Evolutionary conservation across 2,113 vertebrate species (phyloP).

Genomic region (Gymnobelideus leadbeateri): DNA sequence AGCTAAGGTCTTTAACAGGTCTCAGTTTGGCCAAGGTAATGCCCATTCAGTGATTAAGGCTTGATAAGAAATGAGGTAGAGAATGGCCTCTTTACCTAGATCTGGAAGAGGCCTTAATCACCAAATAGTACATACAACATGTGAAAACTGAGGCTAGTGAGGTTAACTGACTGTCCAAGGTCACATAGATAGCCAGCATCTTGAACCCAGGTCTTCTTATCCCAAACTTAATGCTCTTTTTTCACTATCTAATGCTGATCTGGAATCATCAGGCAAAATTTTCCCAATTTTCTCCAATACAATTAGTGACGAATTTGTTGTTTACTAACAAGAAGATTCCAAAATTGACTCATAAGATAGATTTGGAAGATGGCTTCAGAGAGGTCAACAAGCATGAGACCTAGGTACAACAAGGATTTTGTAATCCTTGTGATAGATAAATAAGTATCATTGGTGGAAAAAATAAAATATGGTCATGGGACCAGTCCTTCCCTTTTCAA

Average conservation of each 20-base stretch:
- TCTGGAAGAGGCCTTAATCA: not conserved
- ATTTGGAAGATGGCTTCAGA: not conserved
- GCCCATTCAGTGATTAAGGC: too few species aligned
- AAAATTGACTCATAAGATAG: not conserved
- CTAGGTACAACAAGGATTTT: too few species aligned
- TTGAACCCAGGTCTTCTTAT: not conserved
- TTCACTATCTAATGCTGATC: not conserved
- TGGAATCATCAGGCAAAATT: not conserved
- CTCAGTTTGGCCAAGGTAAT: too few species aligned
- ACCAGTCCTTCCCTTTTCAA: slow-evolving; percentile 17
- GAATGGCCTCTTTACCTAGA: not conserved
- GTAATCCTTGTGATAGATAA: too few species aligned
- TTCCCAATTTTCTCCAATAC: not conserved
- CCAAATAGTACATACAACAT: not conserved
- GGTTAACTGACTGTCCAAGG: not conserved
- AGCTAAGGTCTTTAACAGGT: too few species aligned
- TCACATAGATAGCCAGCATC: not conserved
- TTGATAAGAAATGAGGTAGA: too few species aligned
- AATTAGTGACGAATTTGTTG: not conserved
- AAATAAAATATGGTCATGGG: not conserved
- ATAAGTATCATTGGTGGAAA: too few species aligned
- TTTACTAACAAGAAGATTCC: not conserved
- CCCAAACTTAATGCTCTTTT: not conserved
- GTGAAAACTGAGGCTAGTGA: not conserved
- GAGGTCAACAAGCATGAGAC: too few species aligned